Percentiles rank a stretch among this genome's conserved stretches.
phyloP scores from a whole-genome alignment of 2,797 vertebrate species.

The Tenualosa thibaudeaui region DNA sequence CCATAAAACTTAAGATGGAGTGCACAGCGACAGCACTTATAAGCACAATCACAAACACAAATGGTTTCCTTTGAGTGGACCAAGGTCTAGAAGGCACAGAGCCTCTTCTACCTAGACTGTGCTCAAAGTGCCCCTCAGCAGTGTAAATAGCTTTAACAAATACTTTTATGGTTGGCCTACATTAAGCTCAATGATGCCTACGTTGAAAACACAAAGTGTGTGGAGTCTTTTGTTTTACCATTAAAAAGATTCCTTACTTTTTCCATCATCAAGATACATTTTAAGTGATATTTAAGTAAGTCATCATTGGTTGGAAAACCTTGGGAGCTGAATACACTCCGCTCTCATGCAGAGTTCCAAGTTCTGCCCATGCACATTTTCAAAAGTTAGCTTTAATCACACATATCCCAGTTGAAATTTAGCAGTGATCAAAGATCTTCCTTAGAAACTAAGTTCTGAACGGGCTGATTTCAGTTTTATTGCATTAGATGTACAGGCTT shows the following conservation, averaged over 20 bases:
- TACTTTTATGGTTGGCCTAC: neutral
- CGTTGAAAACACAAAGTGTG: neutral
- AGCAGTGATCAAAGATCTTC: conserved; percentile 57
- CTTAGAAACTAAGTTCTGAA: conserved; percentile 56
- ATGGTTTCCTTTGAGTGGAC: neutral
- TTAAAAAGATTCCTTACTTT: neutral
- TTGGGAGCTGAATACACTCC: conserved; percentile 27
- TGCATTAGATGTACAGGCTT: conserved; percentile 36
- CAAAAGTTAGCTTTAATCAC: conserved; percentile 63
- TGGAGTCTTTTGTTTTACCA: neutral
- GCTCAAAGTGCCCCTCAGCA: neutral
- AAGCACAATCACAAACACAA: conserved; percentile 16
- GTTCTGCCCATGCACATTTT: conserved; percentile 57
- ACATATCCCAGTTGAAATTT: conserved; percentile 57
- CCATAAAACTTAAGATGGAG: conserved; percentile 32
- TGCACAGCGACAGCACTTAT: conserved; percentile 4
- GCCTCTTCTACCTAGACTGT: neutral
- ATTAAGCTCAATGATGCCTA: neutral
- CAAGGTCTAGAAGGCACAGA: neutral
- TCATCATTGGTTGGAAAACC: neutral
- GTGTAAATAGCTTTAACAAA: neutral
- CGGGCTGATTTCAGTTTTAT: conserved; percentile 45
- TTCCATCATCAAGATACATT: neutral
- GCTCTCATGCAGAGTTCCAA: conserved; percentile 42
- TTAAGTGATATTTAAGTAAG: conserved; percentile 4